These are phyloP conservation scores for Eupithecia tripunctaria DNA, from an alignment of 2,888 invertebrate genomes.

Conservation along the genomic window DNA sequence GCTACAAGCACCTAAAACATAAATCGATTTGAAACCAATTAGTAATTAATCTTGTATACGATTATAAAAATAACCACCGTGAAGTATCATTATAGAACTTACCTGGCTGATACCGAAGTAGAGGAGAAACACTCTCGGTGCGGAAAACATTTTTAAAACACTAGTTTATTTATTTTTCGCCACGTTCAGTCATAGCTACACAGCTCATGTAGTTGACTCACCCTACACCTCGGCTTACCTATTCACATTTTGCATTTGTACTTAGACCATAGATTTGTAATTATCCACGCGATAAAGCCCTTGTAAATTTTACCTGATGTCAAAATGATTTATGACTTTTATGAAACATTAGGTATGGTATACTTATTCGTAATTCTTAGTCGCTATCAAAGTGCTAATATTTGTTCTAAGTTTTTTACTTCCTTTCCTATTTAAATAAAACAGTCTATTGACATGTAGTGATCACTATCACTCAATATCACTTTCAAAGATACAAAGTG, in stretches of 20 bases:
- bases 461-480: background rate
- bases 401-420: background rate
- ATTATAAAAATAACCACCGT: conserved; percentile 21
- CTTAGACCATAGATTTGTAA: conserved; percentile 66
- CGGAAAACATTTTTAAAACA: conserved; percentile 49
- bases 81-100: conserved; percentile 32
- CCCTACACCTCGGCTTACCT: background rate
- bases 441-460: background rate
- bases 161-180: conserved; percentile 31
- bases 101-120: conserved; percentile 57
- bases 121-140: conserved; percentile 36
- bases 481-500: too few species aligned
- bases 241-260: conserved; percentile 58
- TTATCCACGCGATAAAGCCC: conserved; percentile 69
- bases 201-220: conserved; percentile 44
- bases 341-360: conserved; percentile 20
- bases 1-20: conserved; percentile 59
- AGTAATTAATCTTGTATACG: background rate
- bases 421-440: background rate
- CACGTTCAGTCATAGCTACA: conserved; percentile 33
- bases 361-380: background rate
- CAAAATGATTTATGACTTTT: conserved; percentile 53
- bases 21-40: conserved; percentile 33
- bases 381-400: background rate
- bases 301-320: conserved; percentile 56